phyloP scores from a whole-genome alignment of 2,113 vertebrate species.

The Seriola dumerili region DNA sequence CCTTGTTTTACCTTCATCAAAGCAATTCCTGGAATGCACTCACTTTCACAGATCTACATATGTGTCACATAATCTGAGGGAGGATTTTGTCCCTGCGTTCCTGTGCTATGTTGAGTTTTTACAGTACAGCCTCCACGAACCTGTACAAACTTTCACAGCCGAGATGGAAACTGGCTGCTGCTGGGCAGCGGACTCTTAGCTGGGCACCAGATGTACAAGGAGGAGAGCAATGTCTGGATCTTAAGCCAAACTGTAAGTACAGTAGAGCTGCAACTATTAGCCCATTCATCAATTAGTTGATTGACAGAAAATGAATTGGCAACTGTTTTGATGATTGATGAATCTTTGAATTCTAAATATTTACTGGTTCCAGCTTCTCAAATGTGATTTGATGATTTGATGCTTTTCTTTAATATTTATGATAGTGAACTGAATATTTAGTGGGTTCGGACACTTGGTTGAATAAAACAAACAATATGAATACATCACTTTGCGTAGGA shows the following conservation, averaged over 20 bases:
- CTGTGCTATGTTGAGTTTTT: background rate
- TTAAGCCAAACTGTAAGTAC: background rate
- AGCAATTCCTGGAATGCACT: background rate
- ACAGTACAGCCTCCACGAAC: background rate
- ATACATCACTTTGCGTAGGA: no score
- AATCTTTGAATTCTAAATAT: background rate
- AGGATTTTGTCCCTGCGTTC: background rate
- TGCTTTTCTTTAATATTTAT: background rate
- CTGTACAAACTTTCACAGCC: constrained; percentile 2
- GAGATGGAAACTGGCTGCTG: constrained; percentile 20
- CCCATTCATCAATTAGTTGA: background rate
- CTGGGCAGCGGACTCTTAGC: constrained; percentile 3
- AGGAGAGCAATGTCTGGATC: background rate
- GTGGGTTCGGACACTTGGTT: background rate
- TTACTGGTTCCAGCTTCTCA: background rate
- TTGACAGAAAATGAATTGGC: background rate
- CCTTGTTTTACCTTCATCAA: background rate
- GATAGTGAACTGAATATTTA: background rate
- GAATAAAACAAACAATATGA: no score
- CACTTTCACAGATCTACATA: background rate
- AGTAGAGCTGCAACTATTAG: background rate
- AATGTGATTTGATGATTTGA: background rate
- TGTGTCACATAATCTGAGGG: background rate
- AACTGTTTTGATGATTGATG: background rate
- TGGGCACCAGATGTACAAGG: constrained; percentile 37